Evolutionary conservation across 2,113 vertebrate species (phyloP), one percentile per base, ranked within the genome.

Genomic region (Nothocercus julius): DNA sequence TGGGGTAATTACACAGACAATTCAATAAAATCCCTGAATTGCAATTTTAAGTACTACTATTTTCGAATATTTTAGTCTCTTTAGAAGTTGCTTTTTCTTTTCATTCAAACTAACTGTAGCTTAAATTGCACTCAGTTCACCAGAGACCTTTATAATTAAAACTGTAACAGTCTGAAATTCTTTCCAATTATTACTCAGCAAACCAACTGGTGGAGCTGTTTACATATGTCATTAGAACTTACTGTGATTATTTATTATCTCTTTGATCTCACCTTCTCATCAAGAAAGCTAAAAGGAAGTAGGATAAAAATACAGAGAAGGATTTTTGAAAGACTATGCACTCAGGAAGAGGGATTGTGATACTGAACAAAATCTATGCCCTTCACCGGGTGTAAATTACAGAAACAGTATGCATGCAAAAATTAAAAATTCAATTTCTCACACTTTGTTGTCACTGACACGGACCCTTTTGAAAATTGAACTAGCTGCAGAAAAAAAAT

Each of bases 121-220:
- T 73, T 36, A n/a, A 95, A 69, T 38, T 73, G 49, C 62, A 86
- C 77, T 76, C 4, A 90, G 80, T 84, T 82, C 69, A 79, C 59
- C 24, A 42, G 58, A 62, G 73, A 95, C 44, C 13, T 82, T 95
- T 92, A 89, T 66, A 90, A 95, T 87, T 82, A 87, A 80, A 77
- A 78, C 32, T 79, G 36, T 76, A 95, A 92, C 27, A 81, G 67
- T 13, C 80, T 82, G 63, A 90, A 90, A 91, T 92, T 93, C 83
- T 95, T 93, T 86, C 58, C 58, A 94, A 24, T 95, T 96, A 77
- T 78, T 94, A 76, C 49, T 82, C 69, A 89, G 76, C 9, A 49
- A 53, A 93, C 20, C 40, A 82, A 36, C 62, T 0, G 2, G 51
- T 82, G 59, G 19, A 89, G 73, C 53, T 82, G 70, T 51, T 93